phyloP scores from a whole-genome alignment of 2,797 vertebrate genomes.

The Leptoclinus maculatus region DNA sequence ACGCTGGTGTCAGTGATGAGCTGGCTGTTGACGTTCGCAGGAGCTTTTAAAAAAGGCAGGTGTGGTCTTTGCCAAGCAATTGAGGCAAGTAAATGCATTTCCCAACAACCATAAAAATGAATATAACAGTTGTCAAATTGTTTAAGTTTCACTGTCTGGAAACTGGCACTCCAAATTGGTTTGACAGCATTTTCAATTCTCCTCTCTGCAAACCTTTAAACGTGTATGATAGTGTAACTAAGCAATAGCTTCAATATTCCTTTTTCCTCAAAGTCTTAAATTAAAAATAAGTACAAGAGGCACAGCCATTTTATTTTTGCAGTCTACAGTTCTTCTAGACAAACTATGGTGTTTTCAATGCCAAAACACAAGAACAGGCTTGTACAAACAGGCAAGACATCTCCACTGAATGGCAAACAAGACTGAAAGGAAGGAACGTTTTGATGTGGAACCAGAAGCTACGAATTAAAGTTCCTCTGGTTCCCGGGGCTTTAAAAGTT shows the following conservation, averaged over 20 bases:
- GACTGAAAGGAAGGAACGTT: constrained; percentile 26
- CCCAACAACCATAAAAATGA: constrained; percentile 9
- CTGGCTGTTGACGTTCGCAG: neutral
- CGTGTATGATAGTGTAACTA: neutral
- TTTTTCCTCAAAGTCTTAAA: constrained; percentile 15
- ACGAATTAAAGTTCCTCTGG: constrained; percentile 55
- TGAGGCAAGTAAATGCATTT: neutral
- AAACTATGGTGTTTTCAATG: constrained; percentile 10
- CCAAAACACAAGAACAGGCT: constrained; percentile 36
- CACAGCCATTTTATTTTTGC: constrained; percentile 8
- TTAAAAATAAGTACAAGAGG: constrained; percentile 3
- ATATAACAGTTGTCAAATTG: neutral
- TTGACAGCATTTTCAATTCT: constrained; percentile 7
- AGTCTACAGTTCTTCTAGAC: constrained; percentile 28
- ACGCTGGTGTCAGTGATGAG: neutral
- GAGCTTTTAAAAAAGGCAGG: neutral
- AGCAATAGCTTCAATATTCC: neutral
- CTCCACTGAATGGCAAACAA: constrained; percentile 29
- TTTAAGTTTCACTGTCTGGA: constrained; percentile 6
- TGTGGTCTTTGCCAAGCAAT: neutral
- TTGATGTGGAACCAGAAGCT: constrained; percentile 55
- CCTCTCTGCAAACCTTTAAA: constrained; percentile 8
- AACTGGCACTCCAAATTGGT: neutral
- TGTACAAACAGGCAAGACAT: constrained; percentile 40
- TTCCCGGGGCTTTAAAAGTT: constrained; percentile 35